These are phyloP conservation scores for Lepisosteus oculatus DNA, from an alignment of 2,113 vertebrate genomes.

Conservation along the genomic window DNA sequence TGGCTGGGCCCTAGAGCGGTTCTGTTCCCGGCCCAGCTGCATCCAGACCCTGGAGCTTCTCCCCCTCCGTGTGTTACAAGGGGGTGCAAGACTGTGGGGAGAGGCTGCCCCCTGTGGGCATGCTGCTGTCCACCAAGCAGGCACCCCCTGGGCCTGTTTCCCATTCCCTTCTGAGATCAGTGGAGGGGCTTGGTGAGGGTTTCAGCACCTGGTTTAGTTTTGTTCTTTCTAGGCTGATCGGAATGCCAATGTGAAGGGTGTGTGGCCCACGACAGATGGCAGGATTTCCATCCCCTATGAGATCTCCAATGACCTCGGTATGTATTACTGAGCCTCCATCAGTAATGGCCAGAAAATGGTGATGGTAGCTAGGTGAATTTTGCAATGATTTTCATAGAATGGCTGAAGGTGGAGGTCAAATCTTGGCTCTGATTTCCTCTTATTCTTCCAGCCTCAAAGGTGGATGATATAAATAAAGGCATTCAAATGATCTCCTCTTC, in stretches of 20 bases:
- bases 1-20: not conserved
- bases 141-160: not conserved
- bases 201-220: too few relatives aligned
- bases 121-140: not conserved
- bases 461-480: conserved; percentile 23
- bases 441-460: conserved; percentile 22
- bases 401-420: too few relatives aligned
- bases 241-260: conserved; percentile 15
- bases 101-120: too few relatives aligned
- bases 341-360: too few relatives aligned
- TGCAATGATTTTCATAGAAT: too few relatives aligned
- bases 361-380: too few relatives aligned
- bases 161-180: not conserved
- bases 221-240: conserved; percentile 25
- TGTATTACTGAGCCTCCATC: not conserved
- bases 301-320: conserved; percentile 35
- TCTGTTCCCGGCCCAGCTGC: not conserved
- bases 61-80: too few relatives aligned
- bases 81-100: too few relatives aligned
- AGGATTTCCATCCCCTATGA: conserved; percentile 32
- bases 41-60: too few relatives aligned
- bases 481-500: conserved; percentile 37
- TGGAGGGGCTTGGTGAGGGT: not conserved
- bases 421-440: not conserved
- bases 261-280: conserved; percentile 26